A percentile compares a stretch with the other conserved stretches of the same genome.
These are phyloP conservation scores for Ctenomys sociabilis DNA, from an alignment of 2,113 vertebrate species.

Conservation along the genomic window DNA sequence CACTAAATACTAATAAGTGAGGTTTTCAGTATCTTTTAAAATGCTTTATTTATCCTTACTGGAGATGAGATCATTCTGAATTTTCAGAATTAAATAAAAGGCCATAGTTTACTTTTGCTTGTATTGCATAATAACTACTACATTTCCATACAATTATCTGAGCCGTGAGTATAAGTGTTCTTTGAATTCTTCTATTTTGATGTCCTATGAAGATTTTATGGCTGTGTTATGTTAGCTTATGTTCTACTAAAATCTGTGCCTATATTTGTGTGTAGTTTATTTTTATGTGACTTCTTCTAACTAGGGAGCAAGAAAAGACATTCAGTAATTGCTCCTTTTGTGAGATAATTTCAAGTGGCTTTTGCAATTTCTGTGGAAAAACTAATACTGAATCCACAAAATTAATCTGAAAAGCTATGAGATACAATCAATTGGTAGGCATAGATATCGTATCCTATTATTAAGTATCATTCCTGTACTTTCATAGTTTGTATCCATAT, in stretches of 20 bases:
- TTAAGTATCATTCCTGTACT: not conserved
- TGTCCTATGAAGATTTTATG: not conserved
- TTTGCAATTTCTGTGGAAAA: conserved; percentile 39
- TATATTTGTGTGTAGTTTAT: not conserved
- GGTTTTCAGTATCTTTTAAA: conserved; percentile 36
- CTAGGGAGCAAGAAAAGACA: not conserved
- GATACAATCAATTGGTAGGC: not conserved
- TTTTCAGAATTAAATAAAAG: conserved; percentile 70
- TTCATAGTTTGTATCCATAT: not conserved
- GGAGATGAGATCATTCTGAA: conserved; percentile 41
- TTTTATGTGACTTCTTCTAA: conserved; percentile 18
- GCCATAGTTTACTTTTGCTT: conserved; percentile 8
- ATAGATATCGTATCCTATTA: not conserved
- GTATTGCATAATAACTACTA: not conserved
- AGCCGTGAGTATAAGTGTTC: not conserved
- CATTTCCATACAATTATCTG: not conserved
- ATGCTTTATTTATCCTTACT: conserved; percentile 58
- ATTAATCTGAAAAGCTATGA: not conserved
- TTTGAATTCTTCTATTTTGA: conserved; percentile 1
- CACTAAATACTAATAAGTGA: conserved; percentile 70
- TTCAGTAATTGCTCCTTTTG: not conserved
- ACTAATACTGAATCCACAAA: not conserved
- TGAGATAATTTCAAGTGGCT: not conserved
- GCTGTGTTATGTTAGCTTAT: not conserved
- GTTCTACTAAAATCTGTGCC: not conserved